These are phyloP conservation scores for Ciconia boyciana DNA, from an alignment of 2,113 vertebrate genomes.

Conservation along the genomic window DNA sequence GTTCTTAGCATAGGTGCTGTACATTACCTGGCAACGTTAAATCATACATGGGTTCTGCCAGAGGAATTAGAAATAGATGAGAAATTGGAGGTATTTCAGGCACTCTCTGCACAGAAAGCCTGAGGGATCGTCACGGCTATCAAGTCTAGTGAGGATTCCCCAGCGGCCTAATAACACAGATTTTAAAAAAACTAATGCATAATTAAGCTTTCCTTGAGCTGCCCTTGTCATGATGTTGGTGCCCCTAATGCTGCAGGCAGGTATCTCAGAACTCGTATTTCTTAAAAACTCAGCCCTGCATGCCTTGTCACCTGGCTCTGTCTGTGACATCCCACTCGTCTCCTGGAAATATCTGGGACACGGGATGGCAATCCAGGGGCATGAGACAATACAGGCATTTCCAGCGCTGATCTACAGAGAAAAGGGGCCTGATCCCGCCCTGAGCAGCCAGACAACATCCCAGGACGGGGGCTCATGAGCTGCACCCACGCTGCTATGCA, in stretches of 20 bases:
- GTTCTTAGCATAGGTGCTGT: not conserved
- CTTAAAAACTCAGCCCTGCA: not conserved
- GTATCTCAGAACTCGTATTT: not conserved
- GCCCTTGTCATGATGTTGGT: not conserved
- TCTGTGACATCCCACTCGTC: fast-evolving
- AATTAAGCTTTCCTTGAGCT: not conserved
- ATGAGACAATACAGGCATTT: not conserved
- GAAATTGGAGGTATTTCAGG: not conserved
- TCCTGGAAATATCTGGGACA: not conserved
- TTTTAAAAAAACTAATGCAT: not conserved
- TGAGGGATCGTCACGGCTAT: not conserved
- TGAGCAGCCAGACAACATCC: not conserved
- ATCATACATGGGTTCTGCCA: not conserved
- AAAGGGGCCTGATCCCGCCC: not conserved
- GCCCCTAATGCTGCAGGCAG: not conserved
- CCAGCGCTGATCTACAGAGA: not conserved
- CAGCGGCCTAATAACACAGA: not conserved
- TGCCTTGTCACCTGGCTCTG: not conserved
- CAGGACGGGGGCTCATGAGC: not conserved
- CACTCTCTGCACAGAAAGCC: not conserved
- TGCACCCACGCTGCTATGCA: not conserved
- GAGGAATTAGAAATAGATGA: not conserved
- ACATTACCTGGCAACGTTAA: not conserved
- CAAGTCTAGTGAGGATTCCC: not conserved
- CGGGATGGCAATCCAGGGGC: not conserved